Conservation (phyloP, 2,113 vertebrate genomes). For the Phrynosoma blainvillii region DNA sequence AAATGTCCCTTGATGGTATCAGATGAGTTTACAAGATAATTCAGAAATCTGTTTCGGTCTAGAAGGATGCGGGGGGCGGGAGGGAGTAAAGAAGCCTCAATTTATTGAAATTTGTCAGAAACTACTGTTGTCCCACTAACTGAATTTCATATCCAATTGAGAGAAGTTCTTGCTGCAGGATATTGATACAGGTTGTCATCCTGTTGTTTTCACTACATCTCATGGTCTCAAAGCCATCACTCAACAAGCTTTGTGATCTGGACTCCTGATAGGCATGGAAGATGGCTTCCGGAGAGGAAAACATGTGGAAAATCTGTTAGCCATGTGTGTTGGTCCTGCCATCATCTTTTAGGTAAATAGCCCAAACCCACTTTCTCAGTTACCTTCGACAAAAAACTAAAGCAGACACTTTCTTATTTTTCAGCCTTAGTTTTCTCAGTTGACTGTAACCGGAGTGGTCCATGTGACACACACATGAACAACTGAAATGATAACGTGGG, state of each 20-base stretch:
- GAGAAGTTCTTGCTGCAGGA: conserved; percentile 62
- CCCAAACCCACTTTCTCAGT: conserved; percentile 54
- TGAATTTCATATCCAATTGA: conserved; percentile 48
- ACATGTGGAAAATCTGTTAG: conserved; percentile 78
- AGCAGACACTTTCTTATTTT: neutral
- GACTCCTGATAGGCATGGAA: conserved; percentile 72
- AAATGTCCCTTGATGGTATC: conserved; percentile 63
- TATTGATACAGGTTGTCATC: conserved; percentile 77
- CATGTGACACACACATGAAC: neutral
- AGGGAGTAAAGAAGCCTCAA: conserved; percentile 59
- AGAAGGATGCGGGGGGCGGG: neutral
- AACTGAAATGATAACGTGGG: neutral
- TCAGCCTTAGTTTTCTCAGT: conserved; percentile 22
- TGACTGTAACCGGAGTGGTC: neutral
- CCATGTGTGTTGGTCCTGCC: conserved; percentile 76
- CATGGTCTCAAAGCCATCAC: conserved; percentile 73
- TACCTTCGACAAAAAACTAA: conserved; percentile 43
- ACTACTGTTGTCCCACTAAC: conserved; percentile 34
- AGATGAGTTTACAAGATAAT: conserved; percentile 61
- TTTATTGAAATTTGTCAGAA: conserved; percentile 49
- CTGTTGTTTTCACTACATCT: conserved; percentile 68
- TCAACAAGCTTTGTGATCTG: conserved; percentile 75
- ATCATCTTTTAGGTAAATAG: conserved; percentile 71
- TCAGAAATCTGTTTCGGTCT: conserved; percentile 54
- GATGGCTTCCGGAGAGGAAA: conserved; percentile 75